Evolutionary conservation across 2,797 vertebrate genomes (phyloP).

Genomic region (Vireo griseus): DNA sequence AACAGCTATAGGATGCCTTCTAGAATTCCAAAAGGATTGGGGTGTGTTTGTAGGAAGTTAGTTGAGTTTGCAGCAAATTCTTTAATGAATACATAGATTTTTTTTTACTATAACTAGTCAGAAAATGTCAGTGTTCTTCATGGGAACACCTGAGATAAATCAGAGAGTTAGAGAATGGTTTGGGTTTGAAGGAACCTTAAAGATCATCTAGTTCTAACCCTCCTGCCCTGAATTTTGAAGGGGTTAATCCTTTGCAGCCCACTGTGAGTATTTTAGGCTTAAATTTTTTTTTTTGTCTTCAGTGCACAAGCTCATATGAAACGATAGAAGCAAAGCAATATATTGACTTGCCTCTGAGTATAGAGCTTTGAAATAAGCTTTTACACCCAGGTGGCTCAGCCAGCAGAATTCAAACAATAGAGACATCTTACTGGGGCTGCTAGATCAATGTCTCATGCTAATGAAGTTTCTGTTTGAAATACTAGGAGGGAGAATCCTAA

Average conservation of each 20-base stretch:
- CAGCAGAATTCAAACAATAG: neutral
- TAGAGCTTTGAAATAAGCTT: neutral
- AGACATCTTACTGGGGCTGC: neutral
- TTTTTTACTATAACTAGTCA: neutral
- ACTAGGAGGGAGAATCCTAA: neutral
- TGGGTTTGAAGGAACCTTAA: neutral
- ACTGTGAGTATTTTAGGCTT: neutral
- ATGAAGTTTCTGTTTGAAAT: neutral
- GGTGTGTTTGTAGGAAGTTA: accelerated
- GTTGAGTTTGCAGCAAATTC: neutral
- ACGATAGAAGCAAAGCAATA: neutral
- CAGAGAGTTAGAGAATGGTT: neutral
- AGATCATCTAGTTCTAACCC: neutral
- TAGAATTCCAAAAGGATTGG: neutral
- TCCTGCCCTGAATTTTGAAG: neutral
- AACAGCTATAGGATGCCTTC: accelerated
- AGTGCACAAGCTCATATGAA: neutral
- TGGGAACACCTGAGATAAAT: neutral
- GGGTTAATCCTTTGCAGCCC: neutral
- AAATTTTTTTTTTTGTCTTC: neutral
- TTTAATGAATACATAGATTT: neutral
- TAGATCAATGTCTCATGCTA: neutral
- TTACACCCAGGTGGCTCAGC: neutral
- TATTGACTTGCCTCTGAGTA: neutral
- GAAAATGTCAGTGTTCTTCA: neutral